Base-by-base conservation (phyloP, 2,797 vertebrate genomes). In the Poeciliopsis paucimaculata region DNA sequence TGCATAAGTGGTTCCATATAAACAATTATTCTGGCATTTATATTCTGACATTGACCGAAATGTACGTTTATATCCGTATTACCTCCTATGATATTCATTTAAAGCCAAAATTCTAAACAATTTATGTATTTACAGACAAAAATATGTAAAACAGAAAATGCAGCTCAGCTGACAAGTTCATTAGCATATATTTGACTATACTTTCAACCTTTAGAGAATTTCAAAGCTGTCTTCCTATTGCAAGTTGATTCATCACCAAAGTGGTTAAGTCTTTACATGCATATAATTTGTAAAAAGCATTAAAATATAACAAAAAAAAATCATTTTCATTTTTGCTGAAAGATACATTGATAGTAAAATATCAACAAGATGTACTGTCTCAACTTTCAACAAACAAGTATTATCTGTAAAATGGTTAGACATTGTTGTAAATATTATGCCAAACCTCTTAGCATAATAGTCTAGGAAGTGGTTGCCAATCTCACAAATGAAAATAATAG, bases 111-210 rank as follows among this genome's bases (percentile, higher is more conserved):
- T 57, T 45, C 31, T 47, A 16, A 41, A 31, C 18, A 31, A 57
- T 57, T 70, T 51, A 73, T 31, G 23, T 18, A 71, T 75, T 51
- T 75, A 51, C 31, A 47, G 41, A 74, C 41, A 73, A 51, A 39
- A 60, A 0, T 68, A 0, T 68, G 77, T 66, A 34, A 11, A 47
- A 72, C 49, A 31, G 39, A 34, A n/a, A 39, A 55, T 23, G 20
- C 47, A n/a, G 28, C 41, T 41, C 60, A 26, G 28, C 45, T 31
- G 77, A 49, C 41, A 53, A 26, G 23, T 26, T 53, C 51, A 74
- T 60, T 7, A 28, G 49, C 34, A 36, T 39, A 36, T 66, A 70
- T 53, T 46, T 77, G 76, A 72, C 23, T 39, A 28, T 5, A 66
- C 34, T 11, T 74, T 1, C 26, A 77, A 62, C 39, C 45, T 64